Evolutionary conservation across 35 echinoderm and acorn worm species (phyloP).

Genomic region (Lytechinus pictus): DNA sequence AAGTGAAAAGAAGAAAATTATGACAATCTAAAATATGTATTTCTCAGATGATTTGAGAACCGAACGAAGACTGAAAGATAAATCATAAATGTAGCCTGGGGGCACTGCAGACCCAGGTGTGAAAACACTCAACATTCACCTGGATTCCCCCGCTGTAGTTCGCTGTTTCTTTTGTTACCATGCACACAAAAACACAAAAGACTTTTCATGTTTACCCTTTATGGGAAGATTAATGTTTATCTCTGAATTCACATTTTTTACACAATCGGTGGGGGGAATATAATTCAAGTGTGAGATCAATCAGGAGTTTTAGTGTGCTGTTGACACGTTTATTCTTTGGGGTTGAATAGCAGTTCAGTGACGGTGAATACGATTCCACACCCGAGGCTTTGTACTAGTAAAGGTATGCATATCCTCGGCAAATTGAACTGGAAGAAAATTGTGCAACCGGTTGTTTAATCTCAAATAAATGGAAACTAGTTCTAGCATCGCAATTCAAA

Average conservation of each 20-base stretch:
- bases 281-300: slow-evolving; percentile 3
- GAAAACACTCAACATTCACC: slow-evolving; percentile 17
- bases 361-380: background rate
- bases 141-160: background rate
- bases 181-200: slow-evolving; percentile 18
- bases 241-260: background rate
- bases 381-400: background rate
- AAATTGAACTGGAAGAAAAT: background rate
- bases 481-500: slow-evolving; percentile 4
- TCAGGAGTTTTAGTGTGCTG: background rate
- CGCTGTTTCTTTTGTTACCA: background rate
- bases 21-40: background rate
- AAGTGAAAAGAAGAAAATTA: background rate
- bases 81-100: slow-evolving; percentile 1
- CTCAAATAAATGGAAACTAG: background rate
- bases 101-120: slow-evolving; percentile 4
- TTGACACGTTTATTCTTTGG: background rate
- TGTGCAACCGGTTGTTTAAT: slow-evolving; percentile 6
- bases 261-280: background rate
- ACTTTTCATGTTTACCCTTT: background rate
- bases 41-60: background rate
- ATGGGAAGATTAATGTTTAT: slow-evolving; percentile 46
- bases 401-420: background rate
- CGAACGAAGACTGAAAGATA: background rate
- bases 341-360: background rate